Percentiles rank a stretch among this genome's conserved stretches.
Conservation (phyloP, 2,113 vertebrate genomes). For the Passer montanus region DNA sequence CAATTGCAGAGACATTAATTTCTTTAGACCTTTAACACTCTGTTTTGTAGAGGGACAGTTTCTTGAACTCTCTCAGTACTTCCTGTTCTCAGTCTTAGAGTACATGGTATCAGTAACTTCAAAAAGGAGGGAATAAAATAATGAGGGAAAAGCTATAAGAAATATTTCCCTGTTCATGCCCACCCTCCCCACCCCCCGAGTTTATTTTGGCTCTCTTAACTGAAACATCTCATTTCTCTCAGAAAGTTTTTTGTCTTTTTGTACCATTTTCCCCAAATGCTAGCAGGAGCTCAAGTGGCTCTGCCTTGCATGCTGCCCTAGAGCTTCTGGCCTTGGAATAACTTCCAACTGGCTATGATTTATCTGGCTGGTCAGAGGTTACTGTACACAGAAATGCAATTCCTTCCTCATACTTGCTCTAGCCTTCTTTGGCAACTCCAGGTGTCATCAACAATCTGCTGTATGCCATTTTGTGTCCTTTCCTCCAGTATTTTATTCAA, state of each 20-base stretch:
- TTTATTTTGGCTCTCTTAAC: background rate
- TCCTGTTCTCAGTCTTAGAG: background rate
- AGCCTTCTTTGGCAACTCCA: slow-evolving; percentile 60
- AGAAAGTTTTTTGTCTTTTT: background rate
- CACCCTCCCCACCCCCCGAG: too few species aligned
- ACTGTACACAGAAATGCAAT: slow-evolving; percentile 69
- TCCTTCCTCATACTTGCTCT: slow-evolving; percentile 45
- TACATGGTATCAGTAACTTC: background rate
- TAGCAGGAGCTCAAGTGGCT: background rate
- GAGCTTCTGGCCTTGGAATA: background rate
- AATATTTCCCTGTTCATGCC: background rate
- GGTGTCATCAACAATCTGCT: slow-evolving; percentile 52
- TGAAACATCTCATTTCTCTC: background rate
- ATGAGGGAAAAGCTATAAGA: background rate
- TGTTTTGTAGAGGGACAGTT: background rate
- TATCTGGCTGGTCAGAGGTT: slow-evolving; percentile 64
- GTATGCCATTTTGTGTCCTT: background rate
- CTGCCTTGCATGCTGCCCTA: background rate
- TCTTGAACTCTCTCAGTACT: background rate
- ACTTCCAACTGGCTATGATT: slow-evolving; percentile 50
- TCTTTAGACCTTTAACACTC: background rate
- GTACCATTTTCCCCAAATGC: background rate
- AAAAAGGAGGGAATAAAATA: background rate
- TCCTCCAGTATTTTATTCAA: slow-evolving; percentile 17
- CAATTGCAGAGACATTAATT: background rate